These are phyloP conservation scores for Drosophila eohydei DNA, from an alignment of 2,888 invertebrate species.

Conservation along the genomic window DNA sequence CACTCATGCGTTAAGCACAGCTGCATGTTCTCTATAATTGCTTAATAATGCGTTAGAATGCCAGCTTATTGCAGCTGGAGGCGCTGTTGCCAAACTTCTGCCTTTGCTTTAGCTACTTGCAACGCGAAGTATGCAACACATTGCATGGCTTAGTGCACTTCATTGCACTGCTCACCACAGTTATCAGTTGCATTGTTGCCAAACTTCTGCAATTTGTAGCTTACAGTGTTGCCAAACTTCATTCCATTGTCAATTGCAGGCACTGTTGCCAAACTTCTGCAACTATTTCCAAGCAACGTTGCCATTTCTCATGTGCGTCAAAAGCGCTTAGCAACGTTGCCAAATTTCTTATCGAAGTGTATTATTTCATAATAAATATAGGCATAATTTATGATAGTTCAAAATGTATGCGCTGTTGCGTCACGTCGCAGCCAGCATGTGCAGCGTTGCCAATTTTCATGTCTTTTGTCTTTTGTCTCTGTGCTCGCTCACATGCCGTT, in stretches of 20 bases:
- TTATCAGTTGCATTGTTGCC: neutral
- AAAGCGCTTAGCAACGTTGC: neutral
- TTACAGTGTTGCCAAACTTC: neutral
- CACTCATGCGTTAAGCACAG: conserved; percentile 30
- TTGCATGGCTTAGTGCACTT: neutral
- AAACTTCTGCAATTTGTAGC: neutral
- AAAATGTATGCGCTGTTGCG: neutral
- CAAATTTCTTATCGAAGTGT: neutral
- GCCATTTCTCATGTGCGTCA: neutral
- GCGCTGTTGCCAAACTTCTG: conserved; percentile 13
- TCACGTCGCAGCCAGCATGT: neutral
- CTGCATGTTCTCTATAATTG: conserved; percentile 39
- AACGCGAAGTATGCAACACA: neutral
- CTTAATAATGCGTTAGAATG: conserved; percentile 53
- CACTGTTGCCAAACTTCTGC: neutral
- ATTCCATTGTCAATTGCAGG: neutral
- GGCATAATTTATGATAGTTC: too few relatives aligned
- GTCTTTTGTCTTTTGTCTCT: conserved; percentile 1
- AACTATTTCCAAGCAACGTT: neutral
- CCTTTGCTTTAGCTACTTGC: conserved; percentile 1
- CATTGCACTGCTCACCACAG: neutral
- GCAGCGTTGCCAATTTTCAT: conserved; percentile 37
- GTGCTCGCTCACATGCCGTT: neutral
- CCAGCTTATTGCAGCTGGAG: conserved; percentile 20
- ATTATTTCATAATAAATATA: neutral